These are phyloP conservation scores for Acleris emargana DNA, from an alignment of 2,888 invertebrate genomes.

Conservation along the genomic window DNA sequence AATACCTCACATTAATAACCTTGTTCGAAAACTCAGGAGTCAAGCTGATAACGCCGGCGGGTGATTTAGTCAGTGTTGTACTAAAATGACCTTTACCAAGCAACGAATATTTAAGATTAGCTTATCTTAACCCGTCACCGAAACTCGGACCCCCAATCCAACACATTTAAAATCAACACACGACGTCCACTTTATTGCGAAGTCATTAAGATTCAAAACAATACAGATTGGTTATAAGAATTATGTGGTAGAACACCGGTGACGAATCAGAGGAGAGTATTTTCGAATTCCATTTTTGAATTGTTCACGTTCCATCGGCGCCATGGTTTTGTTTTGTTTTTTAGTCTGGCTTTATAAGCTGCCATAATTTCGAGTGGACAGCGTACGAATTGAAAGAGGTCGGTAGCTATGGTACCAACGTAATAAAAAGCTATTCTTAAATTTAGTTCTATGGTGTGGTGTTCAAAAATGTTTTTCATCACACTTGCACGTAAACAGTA, in stretches of 20 bases:
- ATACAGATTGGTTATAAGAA: neutral
- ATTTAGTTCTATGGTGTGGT: too few relatives aligned
- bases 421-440: too few relatives aligned
- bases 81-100: constrained; percentile 50
- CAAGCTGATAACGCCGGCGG: constrained; percentile 18
- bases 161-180: constrained; percentile 9
- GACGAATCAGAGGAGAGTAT: constrained; percentile 59
- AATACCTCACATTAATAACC: constrained; percentile 22
- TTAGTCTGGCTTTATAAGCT: constrained; percentile 38
- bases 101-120: constrained; percentile 64
- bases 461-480: too few relatives aligned
- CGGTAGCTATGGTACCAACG: too few relatives aligned
- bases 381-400: constrained; percentile 9
- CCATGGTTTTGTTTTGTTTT: constrained; percentile 51
- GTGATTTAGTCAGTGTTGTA: constrained; percentile 34
- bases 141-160: constrained; percentile 41
- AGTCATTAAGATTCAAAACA: constrained; percentile 9
- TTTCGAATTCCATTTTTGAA: constrained; percentile 61
- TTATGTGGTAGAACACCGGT: constrained; percentile 54
- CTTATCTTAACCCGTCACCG: constrained; percentile 56
- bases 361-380: constrained; percentile 9
- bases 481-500: too few relatives aligned
- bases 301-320: constrained; percentile 61
- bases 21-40: constrained; percentile 27
- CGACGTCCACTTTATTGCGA: neutral